Evolutionary conservation across 2,888 invertebrate species (phyloP).

Genomic region (Nephrotoma flavescens): DNA sequence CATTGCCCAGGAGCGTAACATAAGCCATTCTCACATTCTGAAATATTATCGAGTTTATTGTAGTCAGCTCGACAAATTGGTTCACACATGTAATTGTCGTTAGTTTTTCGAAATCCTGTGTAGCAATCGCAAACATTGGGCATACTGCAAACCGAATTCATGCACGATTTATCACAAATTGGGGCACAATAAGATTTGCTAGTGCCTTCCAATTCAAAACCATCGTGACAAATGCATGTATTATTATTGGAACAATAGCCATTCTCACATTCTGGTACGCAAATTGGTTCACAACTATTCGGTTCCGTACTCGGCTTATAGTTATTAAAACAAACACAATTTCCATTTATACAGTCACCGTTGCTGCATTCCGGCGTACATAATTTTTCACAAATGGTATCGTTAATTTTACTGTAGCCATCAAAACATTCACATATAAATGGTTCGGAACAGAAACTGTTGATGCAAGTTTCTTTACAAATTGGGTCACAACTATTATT

Average conservation of each 20-base stretch:
- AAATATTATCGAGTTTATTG: slow-evolving; percentile 16
- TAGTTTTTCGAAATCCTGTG: slow-evolving; percentile 15
- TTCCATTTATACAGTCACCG: slow-evolving; percentile 19
- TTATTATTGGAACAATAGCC: slow-evolving; percentile 19
- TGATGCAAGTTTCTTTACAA: slow-evolving; percentile 27
- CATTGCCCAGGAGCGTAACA: slow-evolving; percentile 35
- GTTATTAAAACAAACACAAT: slow-evolving; percentile 14
- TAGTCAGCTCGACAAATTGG: slow-evolving; percentile 18
- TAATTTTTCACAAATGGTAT: not conserved
- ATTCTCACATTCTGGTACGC: slow-evolving; percentile 10
- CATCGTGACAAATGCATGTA: slow-evolving; percentile 14
- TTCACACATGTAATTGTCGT: not conserved
- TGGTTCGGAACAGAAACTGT: slow-evolving; percentile 38
- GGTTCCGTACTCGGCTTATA: not conserved
- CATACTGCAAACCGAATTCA: slow-evolving; percentile 23
- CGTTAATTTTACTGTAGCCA: slow-evolving; percentile 22
- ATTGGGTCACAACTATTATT: slow-evolving; percentile 21
- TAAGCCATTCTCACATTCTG: slow-evolving; percentile 20
- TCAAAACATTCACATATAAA: slow-evolving; percentile 40
- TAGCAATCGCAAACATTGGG: slow-evolving; percentile 30
- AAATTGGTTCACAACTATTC: slow-evolving; percentile 3
- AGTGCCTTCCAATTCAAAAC: not conserved
- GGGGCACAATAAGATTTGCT: slow-evolving; percentile 6
- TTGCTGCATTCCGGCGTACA: slow-evolving; percentile 9
- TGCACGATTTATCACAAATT: slow-evolving; percentile 5